Evolutionary conservation across 2,888 invertebrate species (phyloP), one percentile per base, ranked within the genome.

Genomic region (Chironomus riparius): DNA sequence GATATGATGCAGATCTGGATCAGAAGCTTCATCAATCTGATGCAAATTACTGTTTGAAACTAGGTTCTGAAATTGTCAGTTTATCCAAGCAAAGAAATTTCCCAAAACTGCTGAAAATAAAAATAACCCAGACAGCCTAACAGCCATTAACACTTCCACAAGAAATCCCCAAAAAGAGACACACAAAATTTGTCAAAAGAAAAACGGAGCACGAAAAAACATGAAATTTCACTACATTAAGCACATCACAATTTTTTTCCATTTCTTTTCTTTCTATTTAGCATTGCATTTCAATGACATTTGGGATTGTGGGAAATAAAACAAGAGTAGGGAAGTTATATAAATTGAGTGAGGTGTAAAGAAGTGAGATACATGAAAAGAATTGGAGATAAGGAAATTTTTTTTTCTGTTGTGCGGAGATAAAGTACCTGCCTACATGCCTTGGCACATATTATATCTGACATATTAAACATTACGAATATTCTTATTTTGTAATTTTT

Each of bases 191-290:
- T 68, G 68, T 68, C 68, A 68, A 22, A 38, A 38, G 38, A 38
- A 38, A 38, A 38, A 38, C 38, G 38, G 10, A 38, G 38, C 38
- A 38, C 38, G 38, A 38, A 38, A 56, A 56, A 72, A 72, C 61
- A 50, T 24, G 61, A 72, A 72, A 50, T 18, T 62, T 72, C 72
- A 72, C 72, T 72, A 72, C 72, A 72, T 72, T 72, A 72, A 72
- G 50, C 72, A 72, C 62, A 72, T 72, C 72, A 72, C 72, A 72
- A 62, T 72, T 72, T 38, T 38, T 18, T 50, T 72, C 28, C 62
- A 62, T 72, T 72, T 18, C 56, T 56, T 15, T 56, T 15, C 56
- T 56, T 18, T 15, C 56, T 56, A 56, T 28, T 28, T 65, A 22
- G 65, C 38, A 38, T 61, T 72, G 72, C 72, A 72, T 61, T 62